These are phyloP conservation scores for Sciurus vulgaris DNA, from an alignment of 2,797 vertebrate genomes.

Conservation along the genomic window DNA sequence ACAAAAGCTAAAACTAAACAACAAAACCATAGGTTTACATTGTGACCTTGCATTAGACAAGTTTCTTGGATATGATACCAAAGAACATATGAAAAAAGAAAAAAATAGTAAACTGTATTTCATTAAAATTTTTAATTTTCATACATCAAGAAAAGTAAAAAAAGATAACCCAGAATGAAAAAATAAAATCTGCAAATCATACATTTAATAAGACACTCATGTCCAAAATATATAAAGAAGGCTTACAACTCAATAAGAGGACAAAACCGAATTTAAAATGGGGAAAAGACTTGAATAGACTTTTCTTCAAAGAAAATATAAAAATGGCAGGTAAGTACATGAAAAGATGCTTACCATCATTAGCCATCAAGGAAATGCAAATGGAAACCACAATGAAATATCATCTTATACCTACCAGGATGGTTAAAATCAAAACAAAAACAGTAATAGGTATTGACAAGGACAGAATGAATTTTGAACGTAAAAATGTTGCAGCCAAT, in stretches of 20 bases:
- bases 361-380: not conserved
- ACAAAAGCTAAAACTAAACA: not conserved
- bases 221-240: conserved; percentile 42
- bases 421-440: not conserved
- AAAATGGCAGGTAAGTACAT: not conserved
- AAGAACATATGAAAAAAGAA: not conserved
- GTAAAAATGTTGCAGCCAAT: not conserved
- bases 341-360: not conserved
- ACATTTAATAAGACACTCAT: not conserved
- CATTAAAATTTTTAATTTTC: not conserved
- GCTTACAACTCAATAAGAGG: not conserved
- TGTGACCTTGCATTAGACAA: not conserved
- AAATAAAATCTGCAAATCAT: not conserved
- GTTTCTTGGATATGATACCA: not conserved
- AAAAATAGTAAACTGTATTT: not conserved
- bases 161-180: not conserved
- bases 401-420: not conserved
- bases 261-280: conserved; percentile 5
- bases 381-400: conserved; percentile 1
- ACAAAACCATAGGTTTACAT: not conserved
- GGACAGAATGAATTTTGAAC: not conserved
- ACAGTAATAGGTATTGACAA: not conserved
- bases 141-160: not conserved
- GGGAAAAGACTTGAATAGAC: not conserved
- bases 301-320: not conserved